These are phyloP conservation scores for Sylvilagus floridanus DNA, from an alignment of 2,797 vertebrate genomes.

Conservation along the genomic window DNA sequence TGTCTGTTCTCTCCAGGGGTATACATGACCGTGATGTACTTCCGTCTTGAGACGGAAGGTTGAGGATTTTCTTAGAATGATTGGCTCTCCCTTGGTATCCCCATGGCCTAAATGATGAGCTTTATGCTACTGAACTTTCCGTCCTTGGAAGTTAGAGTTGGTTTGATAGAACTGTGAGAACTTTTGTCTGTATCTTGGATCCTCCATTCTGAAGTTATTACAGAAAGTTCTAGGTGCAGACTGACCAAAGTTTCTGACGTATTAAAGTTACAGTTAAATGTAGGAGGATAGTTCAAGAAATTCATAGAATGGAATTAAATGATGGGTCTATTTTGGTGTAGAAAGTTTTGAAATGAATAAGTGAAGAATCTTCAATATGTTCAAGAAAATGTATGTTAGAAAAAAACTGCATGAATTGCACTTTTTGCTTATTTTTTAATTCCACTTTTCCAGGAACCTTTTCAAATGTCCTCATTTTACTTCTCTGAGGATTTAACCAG, in stretches of 20 bases:
- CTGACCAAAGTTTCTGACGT: neutral
- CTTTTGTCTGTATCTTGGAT: neutral
- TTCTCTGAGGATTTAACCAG: conserved; percentile 1
- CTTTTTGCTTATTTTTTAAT: no score
- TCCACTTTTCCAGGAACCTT: no score
- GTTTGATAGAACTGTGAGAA: neutral
- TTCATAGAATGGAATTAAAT: no score
- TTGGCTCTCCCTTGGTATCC: neutral
- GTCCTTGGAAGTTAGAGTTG: neutral
- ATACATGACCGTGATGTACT: neutral
- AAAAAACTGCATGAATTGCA: no score
- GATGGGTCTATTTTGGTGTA: no score
- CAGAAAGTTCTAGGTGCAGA: conserved; percentile 2
- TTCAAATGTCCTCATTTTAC: neutral
- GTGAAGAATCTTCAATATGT: no score
- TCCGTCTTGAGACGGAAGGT: neutral
- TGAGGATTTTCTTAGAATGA: neutral
- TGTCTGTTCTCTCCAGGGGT: neutral
- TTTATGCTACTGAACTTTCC: neutral
- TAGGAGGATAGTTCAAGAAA: neutral
- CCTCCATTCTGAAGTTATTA: neutral
- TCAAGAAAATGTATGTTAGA: no score
- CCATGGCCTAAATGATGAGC: neutral
- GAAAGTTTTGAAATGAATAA: no score
- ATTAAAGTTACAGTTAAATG: neutral